A percentile compares a stretch with the other conserved stretches of the same genome.
These are phyloP conservation scores for Ptychochromis oligacanthus DNA, from an alignment of 2,113 vertebrate genomes.

Conservation along the genomic window DNA sequence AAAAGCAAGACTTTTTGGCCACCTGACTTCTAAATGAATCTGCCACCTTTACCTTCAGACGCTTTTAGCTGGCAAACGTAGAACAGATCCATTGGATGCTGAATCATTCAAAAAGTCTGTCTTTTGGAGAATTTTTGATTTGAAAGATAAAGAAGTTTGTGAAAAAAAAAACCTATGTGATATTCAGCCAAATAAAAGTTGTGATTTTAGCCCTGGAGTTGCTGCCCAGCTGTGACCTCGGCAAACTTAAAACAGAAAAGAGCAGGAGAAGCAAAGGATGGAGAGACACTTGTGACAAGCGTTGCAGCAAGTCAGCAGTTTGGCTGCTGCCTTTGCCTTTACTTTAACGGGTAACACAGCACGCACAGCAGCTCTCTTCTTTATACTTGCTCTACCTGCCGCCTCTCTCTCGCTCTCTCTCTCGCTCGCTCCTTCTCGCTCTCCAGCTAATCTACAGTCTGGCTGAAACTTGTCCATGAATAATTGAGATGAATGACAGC, in stretches of 20 bases:
- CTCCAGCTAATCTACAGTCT: constrained; percentile 56
- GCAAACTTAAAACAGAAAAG: not conserved
- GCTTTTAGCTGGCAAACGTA: not conserved
- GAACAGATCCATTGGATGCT: too few species aligned
- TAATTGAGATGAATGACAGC: constrained; percentile 75
- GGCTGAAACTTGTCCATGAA: constrained; percentile 68
- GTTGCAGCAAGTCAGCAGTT: constrained; percentile 58
- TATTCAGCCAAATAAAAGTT: not conserved
- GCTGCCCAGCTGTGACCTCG: constrained; percentile 8
- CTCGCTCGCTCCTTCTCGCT: not conserved
- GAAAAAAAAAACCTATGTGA: not conserved
- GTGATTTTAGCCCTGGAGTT: not conserved
- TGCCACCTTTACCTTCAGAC: fast-evolving
- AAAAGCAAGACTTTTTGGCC: not conserved
- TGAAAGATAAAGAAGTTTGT: not conserved
- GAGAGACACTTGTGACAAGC: constrained; percentile 18
- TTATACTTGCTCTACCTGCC: not conserved
- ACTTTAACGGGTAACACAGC: constrained; percentile 9
- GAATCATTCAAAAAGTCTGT: not conserved
- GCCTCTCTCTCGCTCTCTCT: not conserved
- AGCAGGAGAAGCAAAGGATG: constrained; percentile 1
- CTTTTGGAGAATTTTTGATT: not conserved
- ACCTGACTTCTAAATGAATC: not conserved
- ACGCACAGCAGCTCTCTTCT: constrained; percentile 20
- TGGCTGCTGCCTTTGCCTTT: constrained; percentile 39